These are phyloP conservation scores for Ptilodon capucinus DNA, from an alignment of 2,888 invertebrate species.

Conservation along the genomic window DNA sequence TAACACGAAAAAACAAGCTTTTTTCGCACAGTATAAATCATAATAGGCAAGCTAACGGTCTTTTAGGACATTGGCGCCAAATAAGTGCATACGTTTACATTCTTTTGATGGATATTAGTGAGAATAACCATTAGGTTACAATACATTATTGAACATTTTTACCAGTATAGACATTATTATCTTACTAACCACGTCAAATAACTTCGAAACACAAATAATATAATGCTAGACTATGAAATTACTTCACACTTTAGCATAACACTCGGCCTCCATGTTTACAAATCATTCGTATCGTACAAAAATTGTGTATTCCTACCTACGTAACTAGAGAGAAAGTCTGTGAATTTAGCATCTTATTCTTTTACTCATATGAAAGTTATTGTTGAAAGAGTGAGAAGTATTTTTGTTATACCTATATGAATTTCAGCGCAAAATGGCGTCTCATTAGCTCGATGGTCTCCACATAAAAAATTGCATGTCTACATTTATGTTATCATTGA, in stretches of 20 bases:
- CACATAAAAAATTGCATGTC: no score
- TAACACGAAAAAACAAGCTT: constrained; percentile 24
- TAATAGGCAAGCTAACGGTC: constrained; percentile 65
- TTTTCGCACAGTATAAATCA: constrained; percentile 24
- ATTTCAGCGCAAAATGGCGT: constrained; percentile 76
- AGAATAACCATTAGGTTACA: constrained; percentile 21
- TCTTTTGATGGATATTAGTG: constrained; percentile 21
- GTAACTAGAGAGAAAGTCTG: constrained; percentile 67
- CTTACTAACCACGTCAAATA: constrained; percentile 51
- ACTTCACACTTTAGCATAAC: constrained; percentile 56
- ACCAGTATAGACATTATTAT: constrained; percentile 14
- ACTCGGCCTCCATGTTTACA: constrained; percentile 81
- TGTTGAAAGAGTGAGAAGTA: constrained; percentile 55
- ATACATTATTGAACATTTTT: constrained; percentile 10
- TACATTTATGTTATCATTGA: constrained; percentile 2
- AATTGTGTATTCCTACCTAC: constrained; percentile 50
- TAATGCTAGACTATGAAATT: constrained; percentile 42
- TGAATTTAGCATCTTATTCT: constrained; percentile 57
- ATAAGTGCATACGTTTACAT: constrained; percentile 80
- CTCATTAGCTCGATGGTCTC: constrained; percentile 28
- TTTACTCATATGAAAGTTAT: constrained; percentile 42
- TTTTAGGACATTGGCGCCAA: constrained; percentile 79
- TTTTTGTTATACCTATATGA: constrained; percentile 46
- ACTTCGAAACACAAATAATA: constrained; percentile 32
- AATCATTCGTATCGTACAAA: constrained; percentile 72